phyloP scores from a whole-genome alignment of 1,140 invertebrate species.

The Frieseomelitta varia region DNA sequence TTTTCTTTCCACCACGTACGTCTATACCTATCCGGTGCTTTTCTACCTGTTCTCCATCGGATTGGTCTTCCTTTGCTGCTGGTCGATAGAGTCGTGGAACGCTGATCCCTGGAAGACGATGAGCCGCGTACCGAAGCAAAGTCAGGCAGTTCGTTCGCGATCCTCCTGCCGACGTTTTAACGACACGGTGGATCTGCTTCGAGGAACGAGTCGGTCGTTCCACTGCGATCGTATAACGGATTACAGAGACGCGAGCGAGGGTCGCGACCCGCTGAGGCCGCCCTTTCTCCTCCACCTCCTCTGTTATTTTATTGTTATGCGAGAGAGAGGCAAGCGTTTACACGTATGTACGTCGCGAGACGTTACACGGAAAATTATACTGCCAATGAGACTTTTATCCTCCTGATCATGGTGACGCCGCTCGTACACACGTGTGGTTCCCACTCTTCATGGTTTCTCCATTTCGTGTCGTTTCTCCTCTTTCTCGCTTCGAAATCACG shows the following conservation, averaged over 20 bases:
- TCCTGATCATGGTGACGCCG: slow-evolving; percentile 19
- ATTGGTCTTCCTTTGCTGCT: slow-evolving; percentile 66
- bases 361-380: neutral
- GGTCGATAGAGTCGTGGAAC: slow-evolving; percentile 63
- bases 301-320: slow-evolving; percentile 20
- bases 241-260: slow-evolving; percentile 19
- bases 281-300: neutral
- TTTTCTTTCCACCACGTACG: neutral
- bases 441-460: neutral
- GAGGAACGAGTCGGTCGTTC: slow-evolving; percentile 36
- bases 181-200: slow-evolving; percentile 47
- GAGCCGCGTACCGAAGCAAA: slow-evolving; percentile 40
- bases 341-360: neutral
- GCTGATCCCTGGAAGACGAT: slow-evolving; percentile 56
- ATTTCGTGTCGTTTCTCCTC: neutral
- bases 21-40: slow-evolving; percentile 40
- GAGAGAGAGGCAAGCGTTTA: slow-evolving; percentile 19
- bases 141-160: slow-evolving; percentile 18
- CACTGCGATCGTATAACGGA: slow-evolving; percentile 54
- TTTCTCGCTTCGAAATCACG: too few relatives aligned
- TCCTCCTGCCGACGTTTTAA: slow-evolving; percentile 49
- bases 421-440: neutral
- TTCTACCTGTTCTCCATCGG: slow-evolving; percentile 73
- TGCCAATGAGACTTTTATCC: neutral
- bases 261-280: slow-evolving; percentile 9